Evolutionary conservation across 2,113 vertebrate genomes (phyloP), one percentile per base, ranked within the genome.

Genomic region (Crotalus viridis): DNA sequence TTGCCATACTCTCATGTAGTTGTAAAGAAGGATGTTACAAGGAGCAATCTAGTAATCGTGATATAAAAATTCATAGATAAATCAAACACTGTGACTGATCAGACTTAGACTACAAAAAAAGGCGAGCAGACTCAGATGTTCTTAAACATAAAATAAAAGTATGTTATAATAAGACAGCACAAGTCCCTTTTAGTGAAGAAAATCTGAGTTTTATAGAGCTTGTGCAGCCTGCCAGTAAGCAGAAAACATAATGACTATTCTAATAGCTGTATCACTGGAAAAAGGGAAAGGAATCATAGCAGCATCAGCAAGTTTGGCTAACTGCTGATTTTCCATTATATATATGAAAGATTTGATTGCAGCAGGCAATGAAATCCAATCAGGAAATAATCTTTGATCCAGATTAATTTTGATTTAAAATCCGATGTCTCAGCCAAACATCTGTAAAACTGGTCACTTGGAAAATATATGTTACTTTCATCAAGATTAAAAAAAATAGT

Each of bases 381-480:
- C 85, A 95, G 61, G 88, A 86, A 95, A 94, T 94, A 95, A 46
- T 52, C 89, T 91, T 61, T 93, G 59, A 94, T 95, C 90, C 93
- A 96, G 91, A 97, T 96, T 96, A 95, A 81, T 93, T 95, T 96
- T 93, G 92, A 55, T 89, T 96, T 87, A 93, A 93, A 89, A 89
- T 87, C 61, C 94, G 74, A 87, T 26, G 91, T 89, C 93, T 94
- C 92, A 96, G 94, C 96, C 94, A 96, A 97, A 95, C 93, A 95
- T 54, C 55, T 90, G 74, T 56, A 89, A 85, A 97, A 96, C 81
- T 95, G 55, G 91, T 91, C 87, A 95, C 90, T 94, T 96, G 93
- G 94, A 96, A 97, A 90, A 93, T 94, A 96, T 95, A 89, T 93
- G 91, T 93, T 95, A 95, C 93, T 94, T 89, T 93, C 95, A 85